Evolutionary conservation across 1,140 invertebrate genomes (phyloP), one percentile per base, ranked within the genome.

Genomic region (Drosophila arawakana): DNA sequence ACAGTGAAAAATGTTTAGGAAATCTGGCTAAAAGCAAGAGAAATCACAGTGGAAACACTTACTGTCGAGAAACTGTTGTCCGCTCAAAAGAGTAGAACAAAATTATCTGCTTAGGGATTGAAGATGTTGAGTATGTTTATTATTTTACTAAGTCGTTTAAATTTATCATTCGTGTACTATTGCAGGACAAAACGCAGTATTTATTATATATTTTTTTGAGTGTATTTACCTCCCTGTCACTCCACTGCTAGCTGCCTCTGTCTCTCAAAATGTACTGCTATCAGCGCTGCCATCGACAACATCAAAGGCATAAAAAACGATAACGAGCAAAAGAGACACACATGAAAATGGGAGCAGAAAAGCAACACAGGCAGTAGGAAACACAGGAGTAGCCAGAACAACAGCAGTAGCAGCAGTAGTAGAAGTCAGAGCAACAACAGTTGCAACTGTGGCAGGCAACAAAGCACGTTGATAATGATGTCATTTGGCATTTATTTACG

Each of bases 401-500:
- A 9, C 25, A 30, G 15, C 41, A 47, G 10, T 4, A 4, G 15
- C 8, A 13, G 13, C 8, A 47, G 47, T n/a, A 21, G 61, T 35
- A 55, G 52, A 4, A 3, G 4, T 8, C 30, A 47, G n/a, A 41
- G 15, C 59, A 47, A 54, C 39, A 13, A 35, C 43, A 35, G 10
- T 13, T 13, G 30, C 52, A 47, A 10, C 4, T 50, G 35, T 7
- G 4, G 25, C 11, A 13, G 25, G 10, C 58, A 79, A 85, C 74
- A 84, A 85, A 78, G 80, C 80, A 85, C 70, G 67, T 75, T 80
- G 84, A 91, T 91, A 91, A 91, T 91, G 88, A 91, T 91, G 88
- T 91, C 88, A 91, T 89, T 91, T 91, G 88, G 89, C 88, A 88
- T 91, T 91, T 91, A 91, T 91, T 91, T 91, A 91, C 88, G 88